Base-by-base conservation (phyloP, 2,888 invertebrate species). In the Apeira syringaria region DNA sequence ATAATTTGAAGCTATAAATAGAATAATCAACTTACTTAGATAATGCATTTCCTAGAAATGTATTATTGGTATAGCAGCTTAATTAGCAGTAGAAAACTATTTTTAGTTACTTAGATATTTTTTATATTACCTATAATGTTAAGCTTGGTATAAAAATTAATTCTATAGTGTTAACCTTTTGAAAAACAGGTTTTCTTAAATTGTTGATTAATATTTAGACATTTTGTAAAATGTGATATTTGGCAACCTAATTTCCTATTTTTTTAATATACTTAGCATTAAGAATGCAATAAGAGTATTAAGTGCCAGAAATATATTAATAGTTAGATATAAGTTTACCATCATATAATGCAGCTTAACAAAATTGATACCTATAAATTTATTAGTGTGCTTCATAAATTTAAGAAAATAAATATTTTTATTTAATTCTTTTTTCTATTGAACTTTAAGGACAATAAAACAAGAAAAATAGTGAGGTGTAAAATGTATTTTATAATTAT, bases 241-340 rank as follows among this genome's bases (percentile, higher is more conserved):
- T 15, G 15, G 15, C 15, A 2, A 15, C 15, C n/a, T n/a, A 4
- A 10, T 9, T 20, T 53, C 52, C 60, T 61, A 63, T 56, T 64
- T 61, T 69, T 57, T 56, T 61, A 57, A 56, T 50, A 48, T 62
- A 63, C 64, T 52, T 47, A 51, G 72, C 73, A 76, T 74, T 74
- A 55, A 54, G 48, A 73, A 74, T 74, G 75, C 75, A 61, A 36
- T 40, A 56, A 59, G 56, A 47, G 40, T 32, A 52, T 36, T 27
- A 39, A 51, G 48, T 47, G 53, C 50, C 50, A 48, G 45, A 17
- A 39, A 4, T 29, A 26, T 4, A 17, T 11, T 53, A 2, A 15
- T 15, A 15, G 15, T 15, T 15, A 15, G 4, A 4, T 15, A 20
- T 48, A 45, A 47, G 45, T 52, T 25, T 41, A 32, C 24, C 10